Evolutionary conservation across 1,140 invertebrate species (phyloP).

Genomic region (Diachasmimorpha longicaudata): DNA sequence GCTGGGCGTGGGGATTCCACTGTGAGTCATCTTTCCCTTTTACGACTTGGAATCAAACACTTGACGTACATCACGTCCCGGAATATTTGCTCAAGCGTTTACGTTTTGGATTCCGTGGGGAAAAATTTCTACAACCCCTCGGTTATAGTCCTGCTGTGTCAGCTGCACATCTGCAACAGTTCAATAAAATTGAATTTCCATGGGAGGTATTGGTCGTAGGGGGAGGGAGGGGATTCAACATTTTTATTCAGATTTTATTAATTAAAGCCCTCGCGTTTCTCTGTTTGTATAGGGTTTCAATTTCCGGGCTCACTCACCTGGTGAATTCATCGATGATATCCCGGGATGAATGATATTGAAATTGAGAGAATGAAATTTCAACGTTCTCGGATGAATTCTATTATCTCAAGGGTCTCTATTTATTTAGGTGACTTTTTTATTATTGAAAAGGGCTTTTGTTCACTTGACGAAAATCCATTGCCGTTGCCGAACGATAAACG

Average conservation of each 20-base stretch:
- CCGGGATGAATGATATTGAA: no score
- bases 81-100: constrained; percentile 1
- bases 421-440: not conserved
- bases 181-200: not conserved
- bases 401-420: not conserved
- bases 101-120: not conserved
- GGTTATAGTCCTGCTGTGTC: not conserved
- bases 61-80: not conserved
- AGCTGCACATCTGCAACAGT: constrained; percentile 8
- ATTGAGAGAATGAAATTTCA: not conserved
- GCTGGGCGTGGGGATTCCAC: not conserved
- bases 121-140: not conserved
- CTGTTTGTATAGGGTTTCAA: not conserved
- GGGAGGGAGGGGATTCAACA: not conserved
- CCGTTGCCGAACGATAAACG: not conserved
- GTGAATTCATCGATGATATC: not conserved
- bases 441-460: not conserved
- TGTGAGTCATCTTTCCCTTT: not conserved
- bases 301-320: not conserved
- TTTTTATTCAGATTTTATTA: constrained; percentile 4
- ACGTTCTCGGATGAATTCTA: not conserved
- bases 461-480: constrained; percentile 6
- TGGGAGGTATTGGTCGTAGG: no score
- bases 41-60: not conserved
- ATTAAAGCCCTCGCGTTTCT: not conserved